Evolutionary conservation across 2,113 vertebrate genomes (phyloP).

Genomic region (Mus musculus): DNA sequence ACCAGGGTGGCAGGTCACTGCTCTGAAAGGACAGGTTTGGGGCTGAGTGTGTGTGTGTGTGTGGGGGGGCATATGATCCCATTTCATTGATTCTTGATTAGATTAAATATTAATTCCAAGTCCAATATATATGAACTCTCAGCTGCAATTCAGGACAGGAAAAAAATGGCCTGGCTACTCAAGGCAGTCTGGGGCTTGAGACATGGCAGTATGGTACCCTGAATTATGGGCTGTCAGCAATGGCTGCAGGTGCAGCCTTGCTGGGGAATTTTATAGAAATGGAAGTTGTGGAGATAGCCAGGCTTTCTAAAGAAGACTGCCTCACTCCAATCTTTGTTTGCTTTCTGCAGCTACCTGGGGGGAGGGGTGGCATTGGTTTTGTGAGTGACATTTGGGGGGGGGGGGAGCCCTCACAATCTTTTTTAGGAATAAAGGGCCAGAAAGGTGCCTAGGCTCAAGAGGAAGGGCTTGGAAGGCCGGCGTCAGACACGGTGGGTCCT

Average conservation of each 20-base stretch:
- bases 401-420: background rate
- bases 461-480: constrained; percentile 43
- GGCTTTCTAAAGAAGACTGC: background rate
- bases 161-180: background rate
- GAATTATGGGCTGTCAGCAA: background rate
- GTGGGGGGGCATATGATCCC: background rate
- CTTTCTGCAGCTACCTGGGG: constrained; percentile 41
- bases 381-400: constrained; percentile 43
- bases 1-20: background rate
- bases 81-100: background rate
- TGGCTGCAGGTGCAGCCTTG: background rate
- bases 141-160: background rate
- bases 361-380: background rate
- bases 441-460: constrained; percentile 44
- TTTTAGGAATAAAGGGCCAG: constrained; percentile 33
- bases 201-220: no score
- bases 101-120: constrained; percentile 15
- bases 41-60: no score
- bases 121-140: background rate
- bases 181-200: background rate
- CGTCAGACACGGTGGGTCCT: background rate
- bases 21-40: background rate
- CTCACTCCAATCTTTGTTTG: background rate
- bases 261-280: background rate
- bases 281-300: background rate